Percentiles rank a stretch among this genome's conserved stretches.
Evolutionary conservation across 2,797 vertebrate genomes (phyloP).

Genomic region (Benthosema pterotum): DNA sequence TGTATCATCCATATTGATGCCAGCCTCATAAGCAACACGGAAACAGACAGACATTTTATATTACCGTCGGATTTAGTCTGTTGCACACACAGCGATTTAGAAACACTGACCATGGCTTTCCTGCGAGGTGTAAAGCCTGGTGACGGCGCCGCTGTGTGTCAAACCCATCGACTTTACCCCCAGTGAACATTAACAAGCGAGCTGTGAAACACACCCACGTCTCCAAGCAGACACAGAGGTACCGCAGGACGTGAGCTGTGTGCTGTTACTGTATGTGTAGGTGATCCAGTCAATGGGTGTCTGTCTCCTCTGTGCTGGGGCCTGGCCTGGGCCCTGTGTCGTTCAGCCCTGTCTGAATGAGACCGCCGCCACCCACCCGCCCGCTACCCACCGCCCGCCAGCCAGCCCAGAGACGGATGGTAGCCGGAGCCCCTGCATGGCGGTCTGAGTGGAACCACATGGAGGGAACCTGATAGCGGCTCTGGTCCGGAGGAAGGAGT

Average conservation of each 20-base stretch:
- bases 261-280: constrained; percentile 49
- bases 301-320: background rate
- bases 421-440: constrained; percentile 56
- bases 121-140: too few relatives aligned
- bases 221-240: constrained; percentile 28
- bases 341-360: constrained; percentile 63
- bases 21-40: too few relatives aligned
- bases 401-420: constrained; percentile 31
- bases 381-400: too few relatives aligned
- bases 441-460: constrained; percentile 78
- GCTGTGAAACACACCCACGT: constrained; percentile 21
- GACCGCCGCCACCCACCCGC: too few relatives aligned
- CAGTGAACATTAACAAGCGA: too few relatives aligned
- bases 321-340: constrained; percentile 40
- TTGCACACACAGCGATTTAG: too few relatives aligned
- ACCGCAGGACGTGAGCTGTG: constrained; percentile 51
- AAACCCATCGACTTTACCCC: too few relatives aligned
- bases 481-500: constrained; percentile 55
- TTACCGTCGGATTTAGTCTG: too few relatives aligned
- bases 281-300: constrained; percentile 44
- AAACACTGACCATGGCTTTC: too few relatives aligned
- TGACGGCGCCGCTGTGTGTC: too few relatives aligned
- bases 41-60: too few relatives aligned
- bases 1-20: too few relatives aligned
- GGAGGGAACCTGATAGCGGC: constrained; percentile 71